phyloP scores from a whole-genome alignment of 1,140 invertebrate genomes.

The Drosophila mayri region DNA sequence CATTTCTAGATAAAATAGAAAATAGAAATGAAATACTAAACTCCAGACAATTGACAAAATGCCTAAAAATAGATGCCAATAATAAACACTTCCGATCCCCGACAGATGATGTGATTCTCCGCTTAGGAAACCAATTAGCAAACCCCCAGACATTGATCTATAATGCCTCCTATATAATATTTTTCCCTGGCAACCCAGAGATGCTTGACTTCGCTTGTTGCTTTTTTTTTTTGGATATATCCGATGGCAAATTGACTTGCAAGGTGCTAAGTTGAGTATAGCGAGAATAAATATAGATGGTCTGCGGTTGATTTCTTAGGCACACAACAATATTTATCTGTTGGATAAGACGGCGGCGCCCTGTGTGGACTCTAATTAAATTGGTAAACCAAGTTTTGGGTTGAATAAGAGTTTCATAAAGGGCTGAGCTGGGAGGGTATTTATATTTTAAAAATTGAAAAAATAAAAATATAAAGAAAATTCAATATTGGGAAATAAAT shows the following conservation, averaged over 20 bases:
- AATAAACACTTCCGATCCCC: conserved; percentile 30
- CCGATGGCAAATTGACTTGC: conserved; percentile 26
- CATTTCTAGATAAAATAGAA: neutral
- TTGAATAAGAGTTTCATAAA: conserved; percentile 21
- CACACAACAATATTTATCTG: conserved; percentile 45
- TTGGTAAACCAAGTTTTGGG: conserved; percentile 7
- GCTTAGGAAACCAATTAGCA: conserved; percentile 37
- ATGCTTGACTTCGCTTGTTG: conserved; percentile 1
- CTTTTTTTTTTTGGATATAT: conserved; percentile 1
- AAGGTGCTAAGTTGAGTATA: conserved; percentile 42
- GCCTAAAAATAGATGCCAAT: conserved; percentile 37
- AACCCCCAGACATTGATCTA: conserved; percentile 22
- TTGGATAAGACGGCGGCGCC: conserved; percentile 15
- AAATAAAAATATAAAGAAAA: neutral
- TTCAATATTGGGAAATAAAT: neutral
- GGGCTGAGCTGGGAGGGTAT: neutral
- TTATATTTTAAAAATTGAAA: neutral
- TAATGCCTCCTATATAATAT: conserved; percentile 8
- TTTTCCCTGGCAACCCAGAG: conserved; percentile 39
- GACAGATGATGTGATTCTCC: conserved; percentile 25
- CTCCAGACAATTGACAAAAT: conserved; percentile 30
- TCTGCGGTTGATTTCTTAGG: conserved; percentile 29
- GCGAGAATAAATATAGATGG: conserved; percentile 25
- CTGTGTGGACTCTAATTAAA: conserved; percentile 20
- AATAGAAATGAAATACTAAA: conserved; percentile 9